These are phyloP conservation scores for Octodon degus DNA, from an alignment of 2,113 vertebrate genomes.

Conservation along the genomic window DNA sequence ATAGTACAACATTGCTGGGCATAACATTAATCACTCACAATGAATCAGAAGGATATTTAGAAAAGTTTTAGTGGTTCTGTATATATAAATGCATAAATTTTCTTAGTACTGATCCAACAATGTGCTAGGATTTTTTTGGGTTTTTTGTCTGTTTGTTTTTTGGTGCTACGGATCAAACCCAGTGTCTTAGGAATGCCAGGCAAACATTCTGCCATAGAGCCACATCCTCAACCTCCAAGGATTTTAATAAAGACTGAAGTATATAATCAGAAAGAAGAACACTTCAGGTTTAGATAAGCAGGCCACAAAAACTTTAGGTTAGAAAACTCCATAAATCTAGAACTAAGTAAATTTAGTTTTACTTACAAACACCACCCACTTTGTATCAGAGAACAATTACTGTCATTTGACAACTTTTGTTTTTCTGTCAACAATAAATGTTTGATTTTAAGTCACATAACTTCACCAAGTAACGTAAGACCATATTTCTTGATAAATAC, in stretches of 20 bases:
- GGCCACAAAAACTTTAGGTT: neutral
- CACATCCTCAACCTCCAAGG: neutral
- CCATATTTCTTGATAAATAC: constrained; percentile 82
- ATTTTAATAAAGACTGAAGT: constrained; percentile 9
- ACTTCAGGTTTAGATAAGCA: neutral
- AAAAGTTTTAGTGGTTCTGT: neutral
- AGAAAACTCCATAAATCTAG: neutral
- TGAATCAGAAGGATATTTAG: neutral
- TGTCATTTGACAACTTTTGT: neutral
- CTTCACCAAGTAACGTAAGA: neutral
- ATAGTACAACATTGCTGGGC: neutral
- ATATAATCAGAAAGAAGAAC: neutral
- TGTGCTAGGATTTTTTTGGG: neutral
- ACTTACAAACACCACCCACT: neutral
- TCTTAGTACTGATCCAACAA: neutral
- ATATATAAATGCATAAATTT: neutral
- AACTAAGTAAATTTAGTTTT: neutral
- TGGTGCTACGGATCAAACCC: neutral
- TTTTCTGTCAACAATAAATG: neutral
- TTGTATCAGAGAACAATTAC: constrained; percentile 28
- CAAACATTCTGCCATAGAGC: neutral
- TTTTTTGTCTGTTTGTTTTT: neutral
- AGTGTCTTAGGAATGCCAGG: neutral
- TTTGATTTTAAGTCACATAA: neutral
- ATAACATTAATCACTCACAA: neutral